Base-by-base conservation (phyloP, 1,140 invertebrate genomes). In the Bactericera cockerelli region DNA sequence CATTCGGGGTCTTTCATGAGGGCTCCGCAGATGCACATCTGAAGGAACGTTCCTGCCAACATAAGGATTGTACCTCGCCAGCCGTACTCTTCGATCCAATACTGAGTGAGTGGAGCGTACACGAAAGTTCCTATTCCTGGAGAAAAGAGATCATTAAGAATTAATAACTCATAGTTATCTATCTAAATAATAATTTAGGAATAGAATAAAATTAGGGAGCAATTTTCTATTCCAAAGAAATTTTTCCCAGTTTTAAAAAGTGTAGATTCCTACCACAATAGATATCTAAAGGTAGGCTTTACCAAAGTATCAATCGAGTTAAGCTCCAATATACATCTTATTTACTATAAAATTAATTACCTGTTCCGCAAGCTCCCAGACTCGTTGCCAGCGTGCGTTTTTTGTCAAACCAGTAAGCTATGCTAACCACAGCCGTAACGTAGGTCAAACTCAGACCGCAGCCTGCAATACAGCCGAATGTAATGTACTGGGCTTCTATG, bases 321-420 rank as follows among this genome's bases (percentile, higher is more conserved):
- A n/a, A n/a, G n/a, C n/a, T n/a, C n/a, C n/a, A n/a, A n/a, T n/a
- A n/a, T n/a, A n/a, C n/a, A n/a, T n/a, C n/a, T n/a, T n/a, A n/a
- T n/a, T n/a, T n/a, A n/a, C n/a, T n/a, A n/a, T n/a, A n/a, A n/a
- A n/a, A n/a, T n/a, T n/a, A n/a, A n/a, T 49, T 49, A 49, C 87
- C 87, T 66, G 86, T 89, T 0, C 91, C 91, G 67, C 89, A 93
- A 1, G 94, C 90, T 0, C 91, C 87, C 22, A 97, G 76, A 1
- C 93, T 93, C 0, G 92, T 97, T 0, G 93, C 93, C 42, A 97
- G 79, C 0, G 91, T 93, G 55, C 93, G 74, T 66, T 81, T 84
- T 65, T 88, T 88, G 65, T 97, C 93, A 70, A 98, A 98, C 70
- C 96, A 98, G 69, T 93, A 94, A 1, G 93, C 91, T 2, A 98